Percentiles rank a stretch among this genome's conserved stretches.
Evolutionary conservation across 2,797 vertebrate genomes (phyloP).

Genomic region (Acipenser transmontanus): DNA sequence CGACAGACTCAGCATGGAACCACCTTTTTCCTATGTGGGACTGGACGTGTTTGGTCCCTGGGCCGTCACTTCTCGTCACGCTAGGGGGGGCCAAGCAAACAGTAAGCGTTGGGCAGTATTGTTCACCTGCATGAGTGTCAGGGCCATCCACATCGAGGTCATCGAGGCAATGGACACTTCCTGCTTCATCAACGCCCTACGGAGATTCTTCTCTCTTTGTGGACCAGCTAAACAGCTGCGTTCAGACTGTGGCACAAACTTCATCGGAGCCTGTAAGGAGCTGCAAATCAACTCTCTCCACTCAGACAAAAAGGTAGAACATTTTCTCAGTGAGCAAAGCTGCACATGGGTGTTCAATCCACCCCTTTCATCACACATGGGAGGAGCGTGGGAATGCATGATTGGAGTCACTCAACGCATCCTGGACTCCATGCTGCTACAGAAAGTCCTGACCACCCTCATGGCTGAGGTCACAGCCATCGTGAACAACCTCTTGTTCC

Average conservation of each 20-base stretch:
- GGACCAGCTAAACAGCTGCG: no score
- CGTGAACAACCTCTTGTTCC: slow-evolving; percentile 19
- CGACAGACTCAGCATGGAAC: slow-evolving; percentile 6
- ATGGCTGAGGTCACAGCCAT: slow-evolving; percentile 19
- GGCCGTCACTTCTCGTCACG: not conserved
- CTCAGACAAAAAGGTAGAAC: no score
- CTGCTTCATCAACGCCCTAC: slow-evolving; percentile 2
- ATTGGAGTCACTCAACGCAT: slow-evolving; percentile 10
- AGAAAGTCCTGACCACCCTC: slow-evolving; percentile 18
- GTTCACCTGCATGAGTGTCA: slow-evolving; percentile 14
- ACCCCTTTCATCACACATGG: slow-evolving; percentile 22
- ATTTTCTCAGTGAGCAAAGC: not conserved
- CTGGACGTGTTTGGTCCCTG: slow-evolving; percentile 18
- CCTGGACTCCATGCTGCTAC: slow-evolving; percentile 17
- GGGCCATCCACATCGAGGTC: slow-evolving; percentile 14
- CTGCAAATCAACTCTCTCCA: no score
- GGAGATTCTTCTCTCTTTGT: no score
- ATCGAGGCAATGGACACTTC: slow-evolving; percentile 7
- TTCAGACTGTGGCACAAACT: no score
- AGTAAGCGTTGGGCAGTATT: slow-evolving; percentile 24
- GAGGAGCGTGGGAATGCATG: slow-evolving; percentile 17
- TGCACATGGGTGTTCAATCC: slow-evolving; percentile 24
- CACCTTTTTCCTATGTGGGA: slow-evolving; percentile 12
- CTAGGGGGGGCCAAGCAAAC: slow-evolving; percentile 12
- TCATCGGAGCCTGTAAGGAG: no score